These are phyloP conservation scores for Ischnura elegans DNA, from an alignment of 2,888 invertebrate species.

Conservation along the genomic window DNA sequence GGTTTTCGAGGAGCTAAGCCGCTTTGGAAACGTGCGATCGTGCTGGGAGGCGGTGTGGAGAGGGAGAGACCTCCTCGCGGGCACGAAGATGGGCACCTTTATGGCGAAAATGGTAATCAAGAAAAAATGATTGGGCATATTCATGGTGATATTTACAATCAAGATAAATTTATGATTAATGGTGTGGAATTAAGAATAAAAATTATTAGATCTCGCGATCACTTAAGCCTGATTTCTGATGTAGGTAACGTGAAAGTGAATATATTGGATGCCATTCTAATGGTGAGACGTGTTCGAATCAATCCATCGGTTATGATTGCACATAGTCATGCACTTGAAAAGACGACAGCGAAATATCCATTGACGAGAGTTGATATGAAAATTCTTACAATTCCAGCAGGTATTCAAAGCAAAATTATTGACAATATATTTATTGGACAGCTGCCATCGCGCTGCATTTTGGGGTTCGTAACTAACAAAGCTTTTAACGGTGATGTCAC, in stretches of 20 bases:
- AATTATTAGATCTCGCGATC: too few species aligned
- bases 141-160: too few species aligned
- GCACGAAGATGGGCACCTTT: too few species aligned
- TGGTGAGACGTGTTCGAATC: slow-evolving; percentile 71
- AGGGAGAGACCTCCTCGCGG: too few species aligned
- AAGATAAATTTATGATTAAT: too few species aligned
- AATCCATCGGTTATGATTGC: slow-evolving; percentile 72
- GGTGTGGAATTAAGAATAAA: too few species aligned
- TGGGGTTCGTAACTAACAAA: slow-evolving; percentile 69
- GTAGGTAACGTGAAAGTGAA: slow-evolving; percentile 71
- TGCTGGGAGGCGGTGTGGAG: too few species aligned
- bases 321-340: slow-evolving; percentile 72
- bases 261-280: slow-evolving; percentile 71
- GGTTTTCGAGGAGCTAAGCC: too few species aligned
- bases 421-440: slow-evolving; percentile 70
- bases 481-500: not conserved
- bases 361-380: slow-evolving; percentile 71
- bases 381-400: slow-evolving; percentile 72
- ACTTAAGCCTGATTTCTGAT: too few species aligned
- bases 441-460: slow-evolving; percentile 69
- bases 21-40: too few species aligned
- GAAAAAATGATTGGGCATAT: too few species aligned
- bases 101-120: too few species aligned
- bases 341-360: slow-evolving; percentile 72
- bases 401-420: slow-evolving; percentile 60